These are phyloP conservation scores for Alouatta palliata DNA, from an alignment of 2,113 vertebrate genomes.

Conservation along the genomic window DNA sequence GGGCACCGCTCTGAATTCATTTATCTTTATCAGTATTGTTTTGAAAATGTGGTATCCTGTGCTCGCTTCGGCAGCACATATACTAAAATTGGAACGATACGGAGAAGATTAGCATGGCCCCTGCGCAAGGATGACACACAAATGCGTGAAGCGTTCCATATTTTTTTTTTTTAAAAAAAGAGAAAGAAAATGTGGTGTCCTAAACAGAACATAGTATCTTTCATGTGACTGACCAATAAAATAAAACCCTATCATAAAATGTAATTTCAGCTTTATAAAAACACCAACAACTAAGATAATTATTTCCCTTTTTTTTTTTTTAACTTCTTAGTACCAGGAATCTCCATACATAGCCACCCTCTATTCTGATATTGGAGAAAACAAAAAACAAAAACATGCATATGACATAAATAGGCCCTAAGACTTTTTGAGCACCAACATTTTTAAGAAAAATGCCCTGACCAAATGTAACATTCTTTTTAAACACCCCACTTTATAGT, in stretches of 20 bases:
- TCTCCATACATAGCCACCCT: not conserved
- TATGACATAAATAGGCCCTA: not conserved
- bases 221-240: not conserved
- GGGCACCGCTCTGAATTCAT: not conserved
- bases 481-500: not conserved
- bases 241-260: not conserved
- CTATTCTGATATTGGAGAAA: not conserved
- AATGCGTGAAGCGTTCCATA: too few relatives aligned
- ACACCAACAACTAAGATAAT: not conserved
- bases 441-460: not conserved
- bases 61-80: too few relatives aligned
- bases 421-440: not conserved
- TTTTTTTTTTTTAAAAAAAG: too few relatives aligned
- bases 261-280: slow-evolving; percentile 17
- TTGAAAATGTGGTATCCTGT: not conserved
- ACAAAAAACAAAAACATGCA: not conserved
- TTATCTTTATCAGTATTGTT: not conserved
- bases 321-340: not conserved
- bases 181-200: not conserved
- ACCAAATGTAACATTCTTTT: not conserved
- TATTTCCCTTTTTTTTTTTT: not conserved
- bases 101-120: too few relatives aligned
- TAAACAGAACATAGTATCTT: not conserved
- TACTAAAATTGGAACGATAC: too few relatives aligned
- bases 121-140: too few relatives aligned